These are phyloP conservation scores for Muricea muricata DNA, from an alignment of 92 coral and sea anemone species.

Conservation along the genomic window DNA sequence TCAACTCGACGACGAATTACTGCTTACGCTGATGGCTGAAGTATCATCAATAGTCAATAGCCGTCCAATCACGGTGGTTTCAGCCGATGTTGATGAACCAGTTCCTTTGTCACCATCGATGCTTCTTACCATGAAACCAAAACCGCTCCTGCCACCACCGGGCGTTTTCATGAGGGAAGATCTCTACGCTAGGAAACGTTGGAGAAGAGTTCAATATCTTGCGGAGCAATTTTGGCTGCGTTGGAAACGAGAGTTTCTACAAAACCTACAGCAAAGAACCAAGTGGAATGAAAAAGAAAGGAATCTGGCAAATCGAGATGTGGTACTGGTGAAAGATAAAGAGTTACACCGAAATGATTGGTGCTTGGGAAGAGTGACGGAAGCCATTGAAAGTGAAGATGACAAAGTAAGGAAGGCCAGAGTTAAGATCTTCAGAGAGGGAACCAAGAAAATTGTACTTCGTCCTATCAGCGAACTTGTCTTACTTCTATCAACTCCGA, in stretches of 20 bases:
- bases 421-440: not conserved
- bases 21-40: not conserved
- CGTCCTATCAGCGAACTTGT: too few species aligned
- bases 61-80: not conserved
- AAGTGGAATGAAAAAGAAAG: constrained; percentile 27
- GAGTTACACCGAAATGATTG: constrained; percentile 38
- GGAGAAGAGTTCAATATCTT: constrained; percentile 34
- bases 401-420: constrained; percentile 39
- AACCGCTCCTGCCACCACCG: constrained; percentile 7
- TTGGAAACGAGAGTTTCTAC: constrained; percentile 39
- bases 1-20: not conserved
- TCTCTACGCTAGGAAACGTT: constrained; percentile 16
- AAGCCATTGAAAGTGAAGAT: constrained; percentile 20
- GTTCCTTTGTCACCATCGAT: not conserved
- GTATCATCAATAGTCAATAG: not conserved
- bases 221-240: constrained; percentile 32
- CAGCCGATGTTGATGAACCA: not conserved
- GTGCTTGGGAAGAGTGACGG: constrained; percentile 39
- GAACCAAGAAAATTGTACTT: too few species aligned
- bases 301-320: constrained; percentile 36
- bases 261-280: constrained; percentile 10
- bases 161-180: constrained; percentile 25
- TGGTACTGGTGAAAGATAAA: constrained; percentile 39
- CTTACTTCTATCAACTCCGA: too few species aligned
- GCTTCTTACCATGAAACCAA: not conserved